phyloP scores from a whole-genome alignment of 2,113 vertebrate species.

The Eira barbara region DNA sequence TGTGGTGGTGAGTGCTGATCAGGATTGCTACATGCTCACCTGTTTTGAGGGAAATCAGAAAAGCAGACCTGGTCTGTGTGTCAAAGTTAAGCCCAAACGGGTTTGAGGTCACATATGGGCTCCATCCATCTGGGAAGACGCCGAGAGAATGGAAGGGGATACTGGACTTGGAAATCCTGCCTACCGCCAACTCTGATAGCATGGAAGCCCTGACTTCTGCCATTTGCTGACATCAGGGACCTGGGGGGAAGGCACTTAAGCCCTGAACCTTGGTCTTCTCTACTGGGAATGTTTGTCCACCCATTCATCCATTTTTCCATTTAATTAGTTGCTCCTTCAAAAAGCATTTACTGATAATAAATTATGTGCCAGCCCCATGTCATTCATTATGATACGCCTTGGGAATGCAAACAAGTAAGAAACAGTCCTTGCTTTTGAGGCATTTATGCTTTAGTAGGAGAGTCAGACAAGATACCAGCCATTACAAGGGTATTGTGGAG shows the following conservation, averaged over 20 bases:
- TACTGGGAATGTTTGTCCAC: background rate
- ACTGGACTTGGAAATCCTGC: background rate
- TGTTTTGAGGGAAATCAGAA: background rate
- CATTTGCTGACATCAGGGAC: background rate
- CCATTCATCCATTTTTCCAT: background rate
- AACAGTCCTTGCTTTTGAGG: background rate
- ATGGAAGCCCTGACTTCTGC: background rate
- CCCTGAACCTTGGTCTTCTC: background rate
- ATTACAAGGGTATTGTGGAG: background rate
- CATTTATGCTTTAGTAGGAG: background rate
- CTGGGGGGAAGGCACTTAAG: background rate
- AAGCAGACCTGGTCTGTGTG: background rate
- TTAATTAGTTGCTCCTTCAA: background rate
- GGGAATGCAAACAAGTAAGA: background rate
- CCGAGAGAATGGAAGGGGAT: background rate
- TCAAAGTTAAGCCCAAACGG: background rate
- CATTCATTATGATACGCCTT: too few species aligned
- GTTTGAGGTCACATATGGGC: background rate
- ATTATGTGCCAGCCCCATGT: too few species aligned
- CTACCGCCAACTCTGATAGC: background rate
- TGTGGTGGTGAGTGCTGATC: background rate
- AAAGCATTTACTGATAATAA: background rate
- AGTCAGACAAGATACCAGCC: background rate
- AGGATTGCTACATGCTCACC: background rate
- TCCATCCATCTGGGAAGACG: background rate